Base-by-base conservation (phyloP, 2,888 invertebrate species). In the Thymelicus acteon region DNA sequence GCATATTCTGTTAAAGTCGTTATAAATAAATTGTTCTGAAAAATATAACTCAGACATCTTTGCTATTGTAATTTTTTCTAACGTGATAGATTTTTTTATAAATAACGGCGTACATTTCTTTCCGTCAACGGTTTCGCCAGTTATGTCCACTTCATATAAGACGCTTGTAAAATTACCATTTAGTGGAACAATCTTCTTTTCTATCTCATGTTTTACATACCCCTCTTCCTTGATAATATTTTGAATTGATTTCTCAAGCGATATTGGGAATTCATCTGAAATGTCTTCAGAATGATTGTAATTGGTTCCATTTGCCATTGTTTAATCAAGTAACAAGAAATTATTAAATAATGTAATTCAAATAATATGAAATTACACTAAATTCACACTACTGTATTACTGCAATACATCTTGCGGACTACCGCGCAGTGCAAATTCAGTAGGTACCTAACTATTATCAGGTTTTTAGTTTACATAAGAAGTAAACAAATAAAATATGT, bases 21-120 rank as follows among this genome's bases (percentile, higher is more conserved):
- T 77, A 63, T 87, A 87, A 24, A 79, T 58, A 58, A 82, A 85
- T 0, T 78, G 19, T 77, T 89, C 86, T 65, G 67, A 80, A 15
- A 57, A 71, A 71, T 80, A 88, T 10, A 81, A 48, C 6, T 80
- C 72, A 1, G 68, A 15, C 0, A 86, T 8, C 0, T 77, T 77
- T 4, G 83, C 0, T 0, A 82, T 19, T 66, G 77, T 73, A 8
- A 81, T 39, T 65, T 78, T 72, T 19, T 77, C 72, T 8, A 78
- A 72, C 4, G 75, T 72, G 4, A 77, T 70, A 15, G 80, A 78
- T 13, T 77, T 77, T 75, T 90, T 90, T 3, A 86, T 72, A 57
- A 89, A 89, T 13, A 90, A 65, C 39, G 83, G 78, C 0, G 80
- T 80, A 76, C 82, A 82, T 72, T 85, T 83, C 2, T 77, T 63